Evolutionary conservation across 2,113 vertebrate species (phyloP), one percentile per base, ranked within the genome.

Genomic region (Chitala chitala): DNA sequence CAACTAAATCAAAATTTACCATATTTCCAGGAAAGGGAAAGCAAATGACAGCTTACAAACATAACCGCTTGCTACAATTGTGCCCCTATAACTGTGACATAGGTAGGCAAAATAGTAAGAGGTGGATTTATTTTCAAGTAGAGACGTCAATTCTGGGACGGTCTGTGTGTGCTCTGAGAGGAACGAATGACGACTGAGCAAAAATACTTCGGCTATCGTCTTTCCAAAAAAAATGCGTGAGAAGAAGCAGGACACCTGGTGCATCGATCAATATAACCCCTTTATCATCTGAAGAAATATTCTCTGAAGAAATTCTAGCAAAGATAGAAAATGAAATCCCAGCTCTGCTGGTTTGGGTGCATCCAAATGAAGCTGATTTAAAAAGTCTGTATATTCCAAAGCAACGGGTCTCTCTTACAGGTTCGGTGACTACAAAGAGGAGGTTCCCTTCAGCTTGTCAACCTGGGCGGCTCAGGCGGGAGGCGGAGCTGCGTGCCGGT

Each of bases 261-360:
- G 88, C 79, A 68, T 82, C 86, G 86, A 90, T 89, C 88, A 89
- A 89, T 86, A 85, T 84, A 91, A 91, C 90, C 89, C 87, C 82
- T 71, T 76, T 86, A 85, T n/a, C n/a, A n/a, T 87, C 75, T 91
- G 92, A 94, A 93, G 93, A 94, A 94, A 91, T 88, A 90, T 86
- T 88, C 85, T 90, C 81, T 91, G 92, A 92, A 87, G 87, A 94
- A 93, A 88, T 88, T 91, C 91, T 96, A 96, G 94, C 92, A 96
- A 98, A 97, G 92, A 90, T 94, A 96, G 92, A 95, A 96, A 96
- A 95, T 90, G 87, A 91, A 90, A 90, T 88, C 68, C 91, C 94
- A 96, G 94, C 96, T 93, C 95, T 92, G 94, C 94, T 94, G 95
- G 94, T 91, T 92, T 81, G 82, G 86, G 86, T 86, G 88, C 90